Percentiles rank a stretch among this genome's conserved stretches.
phyloP scores from a whole-genome alignment of 2,113 vertebrate species.

The Corydoras maculifer region DNA sequence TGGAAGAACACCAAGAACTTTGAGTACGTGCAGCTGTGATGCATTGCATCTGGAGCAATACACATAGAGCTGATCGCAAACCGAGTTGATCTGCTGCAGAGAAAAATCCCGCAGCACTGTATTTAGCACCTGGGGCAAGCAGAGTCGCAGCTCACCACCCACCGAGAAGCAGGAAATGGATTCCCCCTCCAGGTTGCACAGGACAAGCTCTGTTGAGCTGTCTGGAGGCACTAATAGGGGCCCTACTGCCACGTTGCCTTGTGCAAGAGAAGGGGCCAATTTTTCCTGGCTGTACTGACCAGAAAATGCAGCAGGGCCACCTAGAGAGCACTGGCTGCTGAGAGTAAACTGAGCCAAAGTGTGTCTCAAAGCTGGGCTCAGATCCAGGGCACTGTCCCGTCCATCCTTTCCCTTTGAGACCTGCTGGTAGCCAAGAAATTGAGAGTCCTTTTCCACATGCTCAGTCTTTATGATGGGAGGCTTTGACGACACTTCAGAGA shows the following conservation, averaged over 20 bases:
- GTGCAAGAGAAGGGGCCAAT: constrained; percentile 68
- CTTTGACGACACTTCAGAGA: constrained; percentile 49
- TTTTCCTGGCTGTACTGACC: constrained; percentile 76
- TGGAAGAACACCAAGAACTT: constrained; percentile 77
- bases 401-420: constrained; percentile 51
- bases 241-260: constrained; percentile 64
- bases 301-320: constrained; percentile 80
- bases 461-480: constrained; percentile 73
- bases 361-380: constrained; percentile 81
- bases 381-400: constrained; percentile 62
- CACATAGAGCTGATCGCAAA: constrained; percentile 80
- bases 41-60: constrained; percentile 81
- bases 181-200: constrained; percentile 76
- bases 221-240: constrained; percentile 75
- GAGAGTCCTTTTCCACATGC: constrained; percentile 58
- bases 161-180: constrained; percentile 83
- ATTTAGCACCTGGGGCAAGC: constrained; percentile 81
- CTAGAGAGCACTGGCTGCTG: constrained; percentile 80
- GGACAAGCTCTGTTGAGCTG: constrained; percentile 78
- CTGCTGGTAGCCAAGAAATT: constrained; percentile 40
- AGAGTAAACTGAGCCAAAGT: constrained; percentile 82
- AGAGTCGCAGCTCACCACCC: constrained; percentile 80
- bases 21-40: constrained; percentile 79
- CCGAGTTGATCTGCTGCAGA: constrained; percentile 55
- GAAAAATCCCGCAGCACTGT: constrained; percentile 76